phyloP scores from a whole-genome alignment of 2,888 invertebrate genomes.

The Pilophorus perplexus region DNA sequence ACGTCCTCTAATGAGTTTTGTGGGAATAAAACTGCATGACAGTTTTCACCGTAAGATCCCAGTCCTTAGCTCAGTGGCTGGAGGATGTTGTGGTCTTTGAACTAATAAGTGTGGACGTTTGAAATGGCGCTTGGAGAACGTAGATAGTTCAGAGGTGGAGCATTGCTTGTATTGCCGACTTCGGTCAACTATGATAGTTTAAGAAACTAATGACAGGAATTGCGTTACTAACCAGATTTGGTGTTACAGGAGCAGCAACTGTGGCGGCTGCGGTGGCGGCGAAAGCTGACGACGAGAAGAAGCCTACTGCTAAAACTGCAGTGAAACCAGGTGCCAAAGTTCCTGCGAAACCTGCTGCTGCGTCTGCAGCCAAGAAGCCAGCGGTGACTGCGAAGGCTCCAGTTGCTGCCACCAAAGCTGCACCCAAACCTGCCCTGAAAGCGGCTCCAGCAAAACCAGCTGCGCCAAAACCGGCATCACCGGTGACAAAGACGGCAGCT shows the following conservation, averaged over 20 bases:
- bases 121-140: too few relatives aligned
- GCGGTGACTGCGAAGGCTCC: background rate
- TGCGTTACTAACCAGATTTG: too few relatives aligned
- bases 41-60: too few relatives aligned
- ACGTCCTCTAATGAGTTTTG: too few relatives aligned
- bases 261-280: conserved; percentile 45
- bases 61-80: too few relatives aligned
- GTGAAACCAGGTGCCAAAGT: conserved; percentile 39
- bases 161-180: background rate
- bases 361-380: conserved; percentile 50
- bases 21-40: too few relatives aligned
- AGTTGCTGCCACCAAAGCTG: conserved; percentile 2
- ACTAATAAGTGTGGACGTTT: too few relatives aligned
- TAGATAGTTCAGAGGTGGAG: too few relatives aligned
- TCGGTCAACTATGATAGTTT: background rate
- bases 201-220: too few relatives aligned
- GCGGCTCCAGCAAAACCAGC: conserved; percentile 50
- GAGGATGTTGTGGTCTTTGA: too few relatives aligned
- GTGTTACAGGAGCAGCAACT: conserved; percentile 14
- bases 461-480: conserved; percentile 51
- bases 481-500: conserved; percentile 49
- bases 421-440: conserved; percentile 24
- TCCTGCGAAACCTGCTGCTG: conserved; percentile 48
- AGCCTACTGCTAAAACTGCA: conserved; percentile 17
- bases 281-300: conserved; percentile 41